Percentiles rank a stretch among this genome's conserved stretches.
These are phyloP conservation scores for Corythaeola cristata DNA, from an alignment of 2,113 vertebrate genomes.

Conservation along the genomic window DNA sequence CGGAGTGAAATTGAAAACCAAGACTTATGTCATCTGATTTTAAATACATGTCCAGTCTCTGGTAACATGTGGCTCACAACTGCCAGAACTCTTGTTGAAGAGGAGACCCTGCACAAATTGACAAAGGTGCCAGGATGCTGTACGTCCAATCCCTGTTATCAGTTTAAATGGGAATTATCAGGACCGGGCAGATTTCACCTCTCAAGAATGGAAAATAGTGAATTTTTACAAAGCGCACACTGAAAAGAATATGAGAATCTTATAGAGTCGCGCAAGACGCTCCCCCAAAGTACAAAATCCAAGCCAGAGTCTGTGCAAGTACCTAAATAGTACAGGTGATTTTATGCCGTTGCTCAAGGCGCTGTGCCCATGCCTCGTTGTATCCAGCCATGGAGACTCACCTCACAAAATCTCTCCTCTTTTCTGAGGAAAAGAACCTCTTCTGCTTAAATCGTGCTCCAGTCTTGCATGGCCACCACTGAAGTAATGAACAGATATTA, in stretches of 20 bases:
- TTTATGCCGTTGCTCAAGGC: background rate
- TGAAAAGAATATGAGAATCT: background rate
- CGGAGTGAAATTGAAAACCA: background rate
- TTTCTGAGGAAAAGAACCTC: background rate
- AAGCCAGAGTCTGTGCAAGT: background rate
- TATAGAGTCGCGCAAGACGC: background rate
- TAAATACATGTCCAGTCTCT: background rate
- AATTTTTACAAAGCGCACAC: background rate
- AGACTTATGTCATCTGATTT: background rate
- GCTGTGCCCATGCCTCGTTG: rapidly evolving
- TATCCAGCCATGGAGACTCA: background rate
- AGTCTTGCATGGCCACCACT: background rate
- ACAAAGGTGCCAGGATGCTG: background rate
- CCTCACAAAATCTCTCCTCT: background rate
- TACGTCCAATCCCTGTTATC: background rate
- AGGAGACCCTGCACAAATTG: background rate
- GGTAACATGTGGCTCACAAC: background rate
- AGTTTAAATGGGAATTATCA: background rate
- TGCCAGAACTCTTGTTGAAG: background rate
- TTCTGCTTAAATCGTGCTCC: background rate
- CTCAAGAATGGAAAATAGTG: background rate
- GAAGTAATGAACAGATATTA: background rate
- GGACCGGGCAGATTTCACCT: background rate
- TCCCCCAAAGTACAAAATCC: too few relatives aligned
- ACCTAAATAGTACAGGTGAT: background rate